These are phyloP conservation scores for Crotalus adamanteus DNA, from an alignment of 2,797 vertebrate species.

Conservation along the genomic window DNA sequence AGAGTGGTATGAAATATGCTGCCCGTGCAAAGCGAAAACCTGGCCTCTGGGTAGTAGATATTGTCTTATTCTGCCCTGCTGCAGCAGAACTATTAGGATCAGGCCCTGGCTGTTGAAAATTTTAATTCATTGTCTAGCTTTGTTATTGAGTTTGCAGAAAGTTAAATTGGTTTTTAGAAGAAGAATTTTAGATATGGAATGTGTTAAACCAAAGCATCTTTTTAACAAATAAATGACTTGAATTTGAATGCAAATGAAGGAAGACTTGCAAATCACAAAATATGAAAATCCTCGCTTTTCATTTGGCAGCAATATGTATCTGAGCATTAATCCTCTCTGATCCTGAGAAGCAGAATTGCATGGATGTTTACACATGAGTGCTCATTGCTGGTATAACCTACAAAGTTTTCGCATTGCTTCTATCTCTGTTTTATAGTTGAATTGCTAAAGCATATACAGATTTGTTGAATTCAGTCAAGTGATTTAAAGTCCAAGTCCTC, in stretches of 20 bases:
- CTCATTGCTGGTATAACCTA: constrained; percentile 36
- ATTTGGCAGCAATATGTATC: constrained; percentile 62
- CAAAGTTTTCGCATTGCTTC: constrained; percentile 45
- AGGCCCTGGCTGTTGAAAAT: constrained; percentile 25
- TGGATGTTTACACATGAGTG: constrained; percentile 49
- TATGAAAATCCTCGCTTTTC: constrained; percentile 51
- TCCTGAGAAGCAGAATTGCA: constrained; percentile 52
- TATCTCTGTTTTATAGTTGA: constrained; percentile 46
- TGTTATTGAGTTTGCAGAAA: constrained; percentile 36
- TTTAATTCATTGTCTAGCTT: constrained; percentile 48
- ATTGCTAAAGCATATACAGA: constrained; percentile 28
- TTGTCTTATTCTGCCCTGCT: not conserved
- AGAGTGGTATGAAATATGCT: not conserved
- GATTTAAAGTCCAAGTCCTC: constrained; percentile 3
- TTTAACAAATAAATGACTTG: constrained; percentile 50
- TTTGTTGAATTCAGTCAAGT: constrained; percentile 15
- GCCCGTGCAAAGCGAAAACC: not conserved
- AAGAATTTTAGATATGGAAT: constrained; percentile 45
- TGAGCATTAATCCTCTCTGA: constrained; percentile 55
- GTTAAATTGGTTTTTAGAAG: constrained; percentile 46
- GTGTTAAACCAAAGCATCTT: constrained; percentile 55
- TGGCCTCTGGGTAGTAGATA: not conserved
- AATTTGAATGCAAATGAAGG: constrained; percentile 53
- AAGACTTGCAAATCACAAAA: constrained; percentile 52
- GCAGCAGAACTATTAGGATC: not conserved